Percentiles rank a stretch among this genome's conserved stretches.
These are phyloP conservation scores for Trematomus bernacchii DNA, from an alignment of 2,797 vertebrate species.

Conservation along the genomic window DNA sequence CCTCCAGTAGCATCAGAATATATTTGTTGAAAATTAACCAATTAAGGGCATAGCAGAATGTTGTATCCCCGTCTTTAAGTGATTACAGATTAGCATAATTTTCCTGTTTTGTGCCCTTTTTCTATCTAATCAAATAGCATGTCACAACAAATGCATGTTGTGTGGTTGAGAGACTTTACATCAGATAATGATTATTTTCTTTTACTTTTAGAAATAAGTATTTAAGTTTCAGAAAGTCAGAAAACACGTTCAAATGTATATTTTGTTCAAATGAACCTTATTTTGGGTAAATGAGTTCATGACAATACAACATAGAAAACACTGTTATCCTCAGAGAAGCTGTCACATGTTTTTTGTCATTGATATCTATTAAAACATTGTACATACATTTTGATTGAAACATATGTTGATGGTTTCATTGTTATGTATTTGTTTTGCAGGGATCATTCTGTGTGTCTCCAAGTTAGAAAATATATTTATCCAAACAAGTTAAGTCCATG, in stretches of 20 bases:
- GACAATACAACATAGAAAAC: background rate
- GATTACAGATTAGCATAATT: background rate
- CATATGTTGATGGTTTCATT: too few relatives aligned
- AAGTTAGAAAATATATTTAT: background rate
- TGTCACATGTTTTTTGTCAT: background rate
- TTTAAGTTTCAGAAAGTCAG: too few relatives aligned
- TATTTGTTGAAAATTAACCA: too few relatives aligned
- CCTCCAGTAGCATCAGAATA: too few relatives aligned
- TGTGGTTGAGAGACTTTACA: background rate
- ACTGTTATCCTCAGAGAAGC: background rate
- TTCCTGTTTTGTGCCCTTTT: background rate
- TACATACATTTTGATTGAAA: background rate
- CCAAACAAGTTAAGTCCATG: background rate
- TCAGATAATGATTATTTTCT: background rate
- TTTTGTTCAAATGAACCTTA: background rate
- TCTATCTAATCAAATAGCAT: background rate
- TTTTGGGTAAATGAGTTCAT: too few relatives aligned
- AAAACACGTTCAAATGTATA: background rate
- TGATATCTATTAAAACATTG: too few relatives aligned
- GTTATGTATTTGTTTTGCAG: background rate
- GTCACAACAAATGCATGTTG: background rate
- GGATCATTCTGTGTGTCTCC: background rate
- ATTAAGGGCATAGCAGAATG: background rate
- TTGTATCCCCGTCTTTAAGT: too few relatives aligned
- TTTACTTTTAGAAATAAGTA: background rate